Evolutionary conservation across 2,888 invertebrate genomes (phyloP).

Genomic region (Ophioninae sp.): DNA sequence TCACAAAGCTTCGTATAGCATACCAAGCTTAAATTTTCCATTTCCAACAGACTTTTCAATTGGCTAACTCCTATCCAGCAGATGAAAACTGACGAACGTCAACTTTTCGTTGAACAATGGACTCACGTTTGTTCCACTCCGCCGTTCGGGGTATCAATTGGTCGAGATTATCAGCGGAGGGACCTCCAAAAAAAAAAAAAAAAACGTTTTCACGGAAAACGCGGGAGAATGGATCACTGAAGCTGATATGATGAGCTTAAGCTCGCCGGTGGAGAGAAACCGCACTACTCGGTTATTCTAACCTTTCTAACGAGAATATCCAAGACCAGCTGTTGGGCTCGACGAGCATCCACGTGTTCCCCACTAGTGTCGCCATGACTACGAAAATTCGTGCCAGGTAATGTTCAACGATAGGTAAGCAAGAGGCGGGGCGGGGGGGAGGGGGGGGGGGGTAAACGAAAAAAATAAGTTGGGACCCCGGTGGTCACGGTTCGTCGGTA

Average conservation of each 20-base stretch:
- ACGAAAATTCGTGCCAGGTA: slow-evolving; percentile 50
- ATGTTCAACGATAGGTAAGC: slow-evolving; percentile 18
- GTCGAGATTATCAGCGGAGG: neutral
- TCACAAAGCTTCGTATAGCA: slow-evolving; percentile 21
- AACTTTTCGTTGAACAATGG: no score
- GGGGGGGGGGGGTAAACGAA: slow-evolving; percentile 13
- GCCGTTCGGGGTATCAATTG: neutral
- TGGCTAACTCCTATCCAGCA: neutral
- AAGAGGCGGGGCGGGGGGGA: no score
- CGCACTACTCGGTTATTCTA: slow-evolving; percentile 1
- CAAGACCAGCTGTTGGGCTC: slow-evolving; percentile 22
- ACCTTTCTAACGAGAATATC: slow-evolving; percentile 31
- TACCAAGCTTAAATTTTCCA: slow-evolving; percentile 1
- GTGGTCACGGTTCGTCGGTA: slow-evolving; percentile 45
- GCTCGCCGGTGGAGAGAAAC: slow-evolving; percentile 1
- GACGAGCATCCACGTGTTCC: slow-evolving; percentile 8
- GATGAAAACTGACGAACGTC: neutral
- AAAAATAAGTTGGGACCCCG: slow-evolving; percentile 6
- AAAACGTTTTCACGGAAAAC: no score
- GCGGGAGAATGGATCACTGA: no score
- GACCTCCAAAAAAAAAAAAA: no score
- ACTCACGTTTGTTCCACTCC: neutral
- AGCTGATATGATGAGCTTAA: slow-evolving; percentile 5
- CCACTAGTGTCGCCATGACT: slow-evolving; percentile 52
- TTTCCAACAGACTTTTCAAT: neutral